These are phyloP conservation scores for Heliconius himera DNA, from an alignment of 1,140 invertebrate genomes.

Conservation along the genomic window DNA sequence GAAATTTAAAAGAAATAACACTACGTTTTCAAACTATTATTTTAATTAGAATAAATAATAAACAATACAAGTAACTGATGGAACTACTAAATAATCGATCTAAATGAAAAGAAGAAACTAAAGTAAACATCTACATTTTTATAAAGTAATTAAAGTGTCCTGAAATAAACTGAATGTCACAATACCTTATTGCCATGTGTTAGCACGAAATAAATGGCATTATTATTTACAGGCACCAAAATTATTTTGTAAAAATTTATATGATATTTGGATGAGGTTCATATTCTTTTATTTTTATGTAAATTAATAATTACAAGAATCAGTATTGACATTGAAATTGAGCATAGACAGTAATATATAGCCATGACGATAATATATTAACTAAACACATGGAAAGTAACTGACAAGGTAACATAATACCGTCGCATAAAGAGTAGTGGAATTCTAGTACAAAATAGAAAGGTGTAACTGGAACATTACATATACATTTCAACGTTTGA, in stretches of 20 bases:
- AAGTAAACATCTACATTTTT: slow-evolving; percentile 19
- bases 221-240: slow-evolving; percentile 46
- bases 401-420: background rate
- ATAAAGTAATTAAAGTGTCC: slow-evolving; percentile 52
- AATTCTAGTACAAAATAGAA: background rate
- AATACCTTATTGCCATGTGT: slow-evolving; percentile 37
- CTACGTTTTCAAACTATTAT: background rate
- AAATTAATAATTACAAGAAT: no score
- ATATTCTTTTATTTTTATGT: no score
- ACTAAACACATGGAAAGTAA: background rate
- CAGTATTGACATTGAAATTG: no score
- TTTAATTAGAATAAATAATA: background rate
- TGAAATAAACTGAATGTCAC: slow-evolving; percentile 32
- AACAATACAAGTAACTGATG: background rate
- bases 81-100: background rate
- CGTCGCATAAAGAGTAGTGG: background rate
- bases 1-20: background rate
- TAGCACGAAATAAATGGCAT: slow-evolving; percentile 22
- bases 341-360: background rate
- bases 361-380: no score
- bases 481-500: background rate
- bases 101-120: background rate
- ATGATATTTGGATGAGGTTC: background rate
- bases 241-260: slow-evolving; percentile 50
- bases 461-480: background rate